phyloP scores from a whole-genome alignment of 35 echinoderm and acorn worm genomes.

The Ptychodera flava region DNA sequence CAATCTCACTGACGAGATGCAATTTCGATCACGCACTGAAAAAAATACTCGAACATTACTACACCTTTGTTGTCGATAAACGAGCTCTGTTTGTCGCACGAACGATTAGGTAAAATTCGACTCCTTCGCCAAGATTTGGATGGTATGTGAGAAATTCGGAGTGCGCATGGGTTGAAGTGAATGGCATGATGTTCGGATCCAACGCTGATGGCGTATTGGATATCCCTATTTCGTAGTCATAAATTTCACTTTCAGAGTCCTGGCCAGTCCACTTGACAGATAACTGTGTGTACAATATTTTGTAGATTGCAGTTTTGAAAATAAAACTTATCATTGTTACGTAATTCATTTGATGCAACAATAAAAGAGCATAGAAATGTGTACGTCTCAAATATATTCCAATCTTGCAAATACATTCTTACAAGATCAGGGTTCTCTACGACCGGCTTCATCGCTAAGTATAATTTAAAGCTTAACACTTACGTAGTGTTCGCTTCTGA shows the following conservation, averaged over 20 bases:
- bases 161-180: slow-evolving; percentile 29
- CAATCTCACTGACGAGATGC: not conserved
- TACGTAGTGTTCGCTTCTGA: not conserved
- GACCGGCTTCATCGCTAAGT: not conserved
- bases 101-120: slow-evolving; percentile 17
- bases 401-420: not conserved
- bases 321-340: too few relatives aligned
- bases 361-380: too few relatives aligned
- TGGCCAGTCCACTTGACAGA: slow-evolving; percentile 7
- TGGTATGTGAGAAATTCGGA: slow-evolving; percentile 27
- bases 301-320: too few relatives aligned
- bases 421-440: not conserved
- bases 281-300: slow-evolving; percentile 23
- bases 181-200: slow-evolving; percentile 27
- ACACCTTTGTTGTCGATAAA: slow-evolving; percentile 14
- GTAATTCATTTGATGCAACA: too few relatives aligned
- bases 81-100: slow-evolving; percentile 30
- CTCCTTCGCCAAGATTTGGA: slow-evolving; percentile 23
- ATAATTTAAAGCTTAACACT: not conserved
- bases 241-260: slow-evolving; percentile 7
- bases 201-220: not conserved
- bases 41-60: not conserved
- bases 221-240: slow-evolving; percentile 32
- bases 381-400: not conserved
- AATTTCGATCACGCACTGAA: not conserved